A percentile compares a stretch with the other conserved stretches of the same genome.
Evolutionary conservation across 1,140 invertebrate species (phyloP).

Genomic region (Pentalonia nigronervosa): DNA sequence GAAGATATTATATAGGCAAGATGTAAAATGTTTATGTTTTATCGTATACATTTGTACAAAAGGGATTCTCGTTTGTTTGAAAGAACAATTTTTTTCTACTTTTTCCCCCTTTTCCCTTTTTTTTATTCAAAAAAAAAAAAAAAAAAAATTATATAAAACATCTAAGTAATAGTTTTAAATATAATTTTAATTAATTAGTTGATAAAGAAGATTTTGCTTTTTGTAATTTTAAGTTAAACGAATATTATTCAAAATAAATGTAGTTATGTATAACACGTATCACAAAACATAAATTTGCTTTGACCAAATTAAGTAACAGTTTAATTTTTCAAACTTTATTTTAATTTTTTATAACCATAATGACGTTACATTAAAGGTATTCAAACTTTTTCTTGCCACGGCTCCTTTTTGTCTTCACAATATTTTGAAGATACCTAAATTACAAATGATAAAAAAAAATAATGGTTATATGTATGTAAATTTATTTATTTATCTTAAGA

Average conservation of each 20-base stretch:
- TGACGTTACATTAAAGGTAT: too few species aligned
- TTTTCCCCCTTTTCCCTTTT: background rate
- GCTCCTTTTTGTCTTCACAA: too few species aligned
- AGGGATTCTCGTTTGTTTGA: background rate
- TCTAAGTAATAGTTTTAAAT: background rate
- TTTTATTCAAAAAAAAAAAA: too few species aligned
- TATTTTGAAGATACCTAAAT: too few species aligned
- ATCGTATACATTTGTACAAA: background rate
- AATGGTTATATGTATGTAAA: too few species aligned
- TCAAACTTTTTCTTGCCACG: too few species aligned
- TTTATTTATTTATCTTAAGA: too few species aligned
- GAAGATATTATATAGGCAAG: background rate
- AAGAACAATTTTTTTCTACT: background rate
- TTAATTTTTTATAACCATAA: too few species aligned
- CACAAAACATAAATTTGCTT: background rate
- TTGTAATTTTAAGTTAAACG: background rate
- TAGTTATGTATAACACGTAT: background rate
- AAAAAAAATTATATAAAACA: background rate
- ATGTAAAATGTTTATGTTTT: conserved; percentile 23
- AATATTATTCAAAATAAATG: background rate
- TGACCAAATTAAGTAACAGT: background rate
- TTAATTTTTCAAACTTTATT: too few species aligned
- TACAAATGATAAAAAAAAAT: too few species aligned
- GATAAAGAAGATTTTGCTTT: background rate
- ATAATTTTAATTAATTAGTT: background rate